phyloP scores from a whole-genome alignment of 2,113 vertebrate species.

The Pardalotus punctatus region DNA sequence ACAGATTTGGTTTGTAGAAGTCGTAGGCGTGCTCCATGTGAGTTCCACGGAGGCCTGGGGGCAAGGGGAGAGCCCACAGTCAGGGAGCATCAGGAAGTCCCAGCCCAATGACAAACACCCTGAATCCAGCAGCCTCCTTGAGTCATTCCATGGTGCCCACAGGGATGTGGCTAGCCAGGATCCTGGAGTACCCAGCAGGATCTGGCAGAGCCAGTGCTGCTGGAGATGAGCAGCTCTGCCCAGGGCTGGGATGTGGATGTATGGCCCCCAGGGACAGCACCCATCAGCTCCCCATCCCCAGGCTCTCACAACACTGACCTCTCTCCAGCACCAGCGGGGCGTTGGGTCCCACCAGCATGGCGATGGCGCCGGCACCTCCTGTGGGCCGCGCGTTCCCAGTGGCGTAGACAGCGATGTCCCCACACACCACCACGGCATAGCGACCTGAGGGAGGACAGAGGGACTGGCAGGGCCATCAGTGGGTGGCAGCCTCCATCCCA shows the following conservation, averaged over 20 bases:
- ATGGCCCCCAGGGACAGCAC: background rate
- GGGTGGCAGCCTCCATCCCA: background rate
- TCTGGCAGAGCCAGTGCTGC: background rate
- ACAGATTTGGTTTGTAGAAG: conserved; percentile 76
- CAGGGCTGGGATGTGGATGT: rapidly evolving
- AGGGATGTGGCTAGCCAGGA: rapidly evolving
- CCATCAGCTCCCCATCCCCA: rapidly evolving
- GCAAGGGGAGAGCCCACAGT: background rate
- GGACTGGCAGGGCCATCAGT: rapidly evolving
- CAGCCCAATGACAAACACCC: background rate
- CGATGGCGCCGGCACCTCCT: conserved; percentile 74
- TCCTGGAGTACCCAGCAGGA: background rate
- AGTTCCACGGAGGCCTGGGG: conserved; percentile 74
- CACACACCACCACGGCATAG: conserved; percentile 76
- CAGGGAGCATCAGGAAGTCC: rapidly evolving
- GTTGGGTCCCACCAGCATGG: conserved; percentile 78
- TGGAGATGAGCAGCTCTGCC: background rate
- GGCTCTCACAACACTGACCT: conserved; percentile 50
- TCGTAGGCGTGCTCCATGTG: conserved; percentile 80
- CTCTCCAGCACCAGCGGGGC: conserved; percentile 75
- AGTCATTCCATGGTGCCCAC: background rate
- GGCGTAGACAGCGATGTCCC: conserved; percentile 77
- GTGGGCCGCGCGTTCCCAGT: conserved; percentile 67
- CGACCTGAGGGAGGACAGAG: conserved; percentile 56
- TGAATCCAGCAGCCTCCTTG: background rate